Percentiles rank a stretch among this genome's conserved stretches.
Evolutionary conservation across 1,140 invertebrate species (phyloP).

Genomic region (Apis florea): DNA sequence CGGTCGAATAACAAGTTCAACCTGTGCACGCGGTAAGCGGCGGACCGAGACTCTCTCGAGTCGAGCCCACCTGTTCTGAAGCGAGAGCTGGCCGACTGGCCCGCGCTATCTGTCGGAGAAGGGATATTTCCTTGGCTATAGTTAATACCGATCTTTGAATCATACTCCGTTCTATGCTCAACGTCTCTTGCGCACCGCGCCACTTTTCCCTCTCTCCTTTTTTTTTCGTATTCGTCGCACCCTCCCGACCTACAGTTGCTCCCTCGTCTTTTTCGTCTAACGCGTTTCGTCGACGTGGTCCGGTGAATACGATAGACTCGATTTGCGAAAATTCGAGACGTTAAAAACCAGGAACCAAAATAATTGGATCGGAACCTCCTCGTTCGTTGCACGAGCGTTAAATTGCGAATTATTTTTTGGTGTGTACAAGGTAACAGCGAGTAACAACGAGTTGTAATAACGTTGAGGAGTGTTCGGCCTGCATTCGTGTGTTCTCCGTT

Average conservation of each 20-base stretch:
- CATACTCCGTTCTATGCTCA: conserved; percentile 20
- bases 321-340: conserved; percentile 18
- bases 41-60: conserved; percentile 73
- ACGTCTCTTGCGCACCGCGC: not conserved
- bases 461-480: not conserved
- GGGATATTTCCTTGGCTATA: conserved; percentile 42
- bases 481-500: not conserved
- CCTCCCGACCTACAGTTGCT: too few relatives aligned
- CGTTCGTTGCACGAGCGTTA: too few relatives aligned
- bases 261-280: not conserved
- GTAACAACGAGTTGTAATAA: not conserved
- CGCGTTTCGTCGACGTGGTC: not conserved
- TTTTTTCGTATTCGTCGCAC: not conserved
- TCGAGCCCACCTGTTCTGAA: conserved; percentile 70
- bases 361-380: not conserved
- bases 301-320: not conserved
- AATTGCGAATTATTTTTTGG: too few relatives aligned
- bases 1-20: conserved; percentile 75
- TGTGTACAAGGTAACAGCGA: not conserved
- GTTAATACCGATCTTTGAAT: conserved; percentile 47
- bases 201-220: not conserved
- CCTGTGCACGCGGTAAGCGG: conserved; percentile 72
- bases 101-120: conserved; percentile 40
- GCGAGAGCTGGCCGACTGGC: conserved; percentile 65
- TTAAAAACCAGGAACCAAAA: conserved; percentile 7